Percentiles rank a stretch among this genome's conserved stretches.
phyloP scores from a whole-genome alignment of 2,113 vertebrate species.

The Lampris incognitus region DNA sequence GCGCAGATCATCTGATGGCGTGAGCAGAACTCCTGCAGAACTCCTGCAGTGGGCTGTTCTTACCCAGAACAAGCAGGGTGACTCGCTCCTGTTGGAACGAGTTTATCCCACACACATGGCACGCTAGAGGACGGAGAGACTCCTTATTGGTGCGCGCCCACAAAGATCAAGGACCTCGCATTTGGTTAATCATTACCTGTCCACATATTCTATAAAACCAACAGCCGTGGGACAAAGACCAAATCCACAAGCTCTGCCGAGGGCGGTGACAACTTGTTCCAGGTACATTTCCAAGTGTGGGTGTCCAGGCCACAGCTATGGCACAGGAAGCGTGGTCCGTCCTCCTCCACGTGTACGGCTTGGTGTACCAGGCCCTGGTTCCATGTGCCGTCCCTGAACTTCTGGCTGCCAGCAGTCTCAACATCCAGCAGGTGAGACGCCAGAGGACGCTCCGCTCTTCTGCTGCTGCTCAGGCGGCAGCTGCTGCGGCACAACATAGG shows the following conservation, averaged over 20 bases:
- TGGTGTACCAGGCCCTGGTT: conserved; percentile 26
- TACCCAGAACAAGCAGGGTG: too few species aligned
- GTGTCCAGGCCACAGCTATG: conserved; percentile 39
- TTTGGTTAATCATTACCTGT: background rate
- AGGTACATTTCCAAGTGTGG: background rate
- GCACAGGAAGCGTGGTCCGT: background rate
- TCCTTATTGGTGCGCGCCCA: background rate
- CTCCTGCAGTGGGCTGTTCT: too few species aligned
- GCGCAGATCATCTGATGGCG: too few species aligned
- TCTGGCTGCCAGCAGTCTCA: conserved; percentile 40
- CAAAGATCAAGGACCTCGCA: background rate
- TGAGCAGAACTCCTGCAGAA: too few species aligned
- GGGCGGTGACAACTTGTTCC: background rate
- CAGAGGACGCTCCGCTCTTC: background rate
- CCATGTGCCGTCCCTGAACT: conserved; percentile 45
- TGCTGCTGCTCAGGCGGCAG: background rate
- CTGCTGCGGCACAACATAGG: too few species aligned
- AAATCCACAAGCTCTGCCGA: background rate
- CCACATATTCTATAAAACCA: background rate
- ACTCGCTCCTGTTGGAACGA: background rate
- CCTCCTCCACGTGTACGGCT: conserved; percentile 25
- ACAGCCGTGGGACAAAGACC: background rate
- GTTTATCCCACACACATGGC: background rate
- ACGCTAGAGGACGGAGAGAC: background rate
- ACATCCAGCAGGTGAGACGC: conserved; percentile 58